Evolutionary conservation across 2,113 vertebrate genomes (phyloP).

Genomic region (Dasyornis broadbenti): DNA sequence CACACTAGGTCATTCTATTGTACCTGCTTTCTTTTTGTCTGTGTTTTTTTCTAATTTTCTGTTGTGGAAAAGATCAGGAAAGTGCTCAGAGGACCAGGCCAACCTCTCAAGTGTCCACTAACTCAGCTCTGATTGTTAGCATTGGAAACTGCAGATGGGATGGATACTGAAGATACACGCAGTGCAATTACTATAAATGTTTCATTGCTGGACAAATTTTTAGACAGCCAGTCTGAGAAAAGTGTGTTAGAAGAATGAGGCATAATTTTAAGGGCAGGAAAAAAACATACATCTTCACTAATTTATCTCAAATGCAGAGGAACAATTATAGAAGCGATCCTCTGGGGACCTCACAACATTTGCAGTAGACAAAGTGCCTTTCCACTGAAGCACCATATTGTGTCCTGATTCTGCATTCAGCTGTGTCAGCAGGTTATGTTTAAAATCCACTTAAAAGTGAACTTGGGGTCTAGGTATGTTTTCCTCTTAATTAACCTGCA

Average conservation of each 20-base stretch:
- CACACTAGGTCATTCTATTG: not conserved
- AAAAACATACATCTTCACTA: not conserved
- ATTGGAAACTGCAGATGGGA: not conserved
- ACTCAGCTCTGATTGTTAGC: not conserved
- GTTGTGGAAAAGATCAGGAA: not conserved
- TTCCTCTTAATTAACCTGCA: slow-evolving; percentile 70
- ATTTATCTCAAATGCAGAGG: not conserved
- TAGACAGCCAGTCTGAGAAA: not conserved
- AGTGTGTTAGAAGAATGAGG: not conserved
- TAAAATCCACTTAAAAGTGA: slow-evolving; percentile 34
- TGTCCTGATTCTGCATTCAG: not conserved
- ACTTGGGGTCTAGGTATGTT: slow-evolving; percentile 42
- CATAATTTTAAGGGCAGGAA: not conserved
- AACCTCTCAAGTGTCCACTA: not conserved
- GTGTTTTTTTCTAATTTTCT: not conserved
- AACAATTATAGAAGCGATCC: not conserved
- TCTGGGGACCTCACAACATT: not conserved
- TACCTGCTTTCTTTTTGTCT: not conserved
- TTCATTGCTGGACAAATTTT: not conserved
- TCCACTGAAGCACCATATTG: not conserved
- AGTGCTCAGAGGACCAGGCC: not conserved
- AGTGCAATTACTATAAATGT: not conserved
- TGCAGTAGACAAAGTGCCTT: not conserved
- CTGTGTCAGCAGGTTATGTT: slow-evolving; percentile 9
- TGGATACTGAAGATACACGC: not conserved